Percentiles rank a stretch among this genome's conserved stretches.
Evolutionary conservation across 2,113 vertebrate species (phyloP).

Genomic region (Chaetorhynchus papuensis): DNA sequence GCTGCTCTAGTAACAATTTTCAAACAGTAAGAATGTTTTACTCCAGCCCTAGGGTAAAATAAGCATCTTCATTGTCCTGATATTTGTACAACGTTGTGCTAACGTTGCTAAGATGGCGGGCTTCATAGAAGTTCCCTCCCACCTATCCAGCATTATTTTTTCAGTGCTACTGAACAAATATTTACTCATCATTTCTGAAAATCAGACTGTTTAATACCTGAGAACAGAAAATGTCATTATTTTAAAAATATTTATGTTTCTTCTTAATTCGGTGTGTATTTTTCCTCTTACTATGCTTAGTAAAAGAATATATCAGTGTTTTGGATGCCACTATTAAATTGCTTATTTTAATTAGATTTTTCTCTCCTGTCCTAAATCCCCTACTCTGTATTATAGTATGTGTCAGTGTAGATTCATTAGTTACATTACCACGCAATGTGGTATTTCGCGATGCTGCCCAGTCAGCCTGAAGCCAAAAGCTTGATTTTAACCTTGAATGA

Average conservation of each 20-base stretch:
- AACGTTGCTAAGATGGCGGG: neutral
- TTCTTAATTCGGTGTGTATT: neutral
- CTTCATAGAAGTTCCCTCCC: neutral
- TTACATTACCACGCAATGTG: neutral
- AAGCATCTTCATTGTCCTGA: neutral
- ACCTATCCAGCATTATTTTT: neutral
- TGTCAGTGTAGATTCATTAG: neutral
- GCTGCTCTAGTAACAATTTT: neutral
- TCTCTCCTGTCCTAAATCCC: neutral
- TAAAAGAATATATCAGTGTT: neutral
- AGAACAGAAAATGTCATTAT: neutral
- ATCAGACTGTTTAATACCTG: neutral
- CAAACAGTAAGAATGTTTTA: neutral
- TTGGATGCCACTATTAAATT: neutral
- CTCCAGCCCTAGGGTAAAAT: neutral
- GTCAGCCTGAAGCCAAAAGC: conserved; percentile 24
- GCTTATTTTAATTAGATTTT: neutral
- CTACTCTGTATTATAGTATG: neutral
- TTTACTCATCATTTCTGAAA: neutral
- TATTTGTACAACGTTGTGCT: neutral
- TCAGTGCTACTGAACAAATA: neutral
- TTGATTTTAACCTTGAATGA: conserved; percentile 37
- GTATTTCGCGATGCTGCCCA: neutral
- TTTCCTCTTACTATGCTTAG: neutral
- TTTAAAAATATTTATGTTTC: neutral